Evolutionary conservation across 2,797 vertebrate genomes (phyloP), one percentile per base, ranked within the genome.

Genomic region (Hybognathus amarus): DNA sequence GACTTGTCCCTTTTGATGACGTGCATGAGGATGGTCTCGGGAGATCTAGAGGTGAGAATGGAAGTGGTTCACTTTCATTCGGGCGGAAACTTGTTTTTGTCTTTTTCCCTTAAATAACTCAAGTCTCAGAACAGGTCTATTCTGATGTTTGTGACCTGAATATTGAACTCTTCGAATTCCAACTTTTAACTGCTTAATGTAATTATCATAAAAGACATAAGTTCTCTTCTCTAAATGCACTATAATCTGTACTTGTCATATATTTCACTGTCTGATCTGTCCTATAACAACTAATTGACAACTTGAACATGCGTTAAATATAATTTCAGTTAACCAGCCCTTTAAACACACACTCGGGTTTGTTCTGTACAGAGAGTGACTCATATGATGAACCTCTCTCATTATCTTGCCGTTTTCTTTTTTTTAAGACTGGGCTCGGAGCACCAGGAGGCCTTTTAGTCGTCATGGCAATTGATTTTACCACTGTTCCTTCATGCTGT

Each of bases 381-480:
- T 89, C 86, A 80, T 38, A 67, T 85, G 86, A 89, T 87, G 83
- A 89, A 89, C 84, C 74, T 52, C 77, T 80, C 77, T 85, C 86
- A 89, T 89, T 86, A 87, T 87, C 85, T 79, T 85, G 84, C 80
- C 76, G 42, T 66, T 87, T 87, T 88, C 87, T 33, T 33, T 33
- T 84, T 79, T 78, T 67, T 36, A 86, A 89, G 66, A 83, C 50
- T 40, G 79, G 79, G 82, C 82, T 82, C 71, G 2, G 77, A 89
- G 86, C 87, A 87, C 86, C 80, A 54, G 88, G 87, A 88, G 87
- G 86, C 88, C 87, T 88, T 89, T 87, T 88, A 86, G 88, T 89
- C 87, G 50, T 86, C 88, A 89, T 88, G 83, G 87, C 84, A 87
- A 89, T 89, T 89, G 88, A 89, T 88, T n/a, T 89, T 86, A 85